Evolutionary conservation across 2,113 vertebrate genomes (phyloP).

Genomic region (Cichladusa arquata): DNA sequence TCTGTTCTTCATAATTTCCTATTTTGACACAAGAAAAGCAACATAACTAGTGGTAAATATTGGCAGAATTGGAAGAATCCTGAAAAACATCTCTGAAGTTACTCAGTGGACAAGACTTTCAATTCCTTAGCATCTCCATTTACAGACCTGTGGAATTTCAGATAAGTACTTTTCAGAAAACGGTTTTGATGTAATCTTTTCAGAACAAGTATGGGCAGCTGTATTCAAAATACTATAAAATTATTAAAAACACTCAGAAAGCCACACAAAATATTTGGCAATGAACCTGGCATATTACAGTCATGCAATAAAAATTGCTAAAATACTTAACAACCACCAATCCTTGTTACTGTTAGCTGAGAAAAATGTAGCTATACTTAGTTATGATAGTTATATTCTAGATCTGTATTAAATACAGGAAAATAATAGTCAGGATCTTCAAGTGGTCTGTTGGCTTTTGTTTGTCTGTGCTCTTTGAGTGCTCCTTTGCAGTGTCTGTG

Average conservation of each 20-base stretch:
- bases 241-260: background rate
- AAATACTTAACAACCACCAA: background rate
- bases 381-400: background rate
- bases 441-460: background rate
- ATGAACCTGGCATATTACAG: background rate
- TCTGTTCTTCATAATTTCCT: background rate
- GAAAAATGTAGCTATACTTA: background rate
- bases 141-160: background rate
- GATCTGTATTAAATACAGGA: background rate
- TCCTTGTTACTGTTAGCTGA: background rate
- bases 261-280: background rate
- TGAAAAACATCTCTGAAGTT: background rate
- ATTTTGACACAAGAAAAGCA: background rate
- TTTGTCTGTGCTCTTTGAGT: background rate
- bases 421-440: background rate
- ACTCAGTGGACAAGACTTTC: background rate
- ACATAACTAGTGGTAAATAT: background rate
- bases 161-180: background rate
- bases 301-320: background rate
- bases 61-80: background rate
- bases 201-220: background rate
- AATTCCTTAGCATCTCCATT: background rate
- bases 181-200: accelerated
- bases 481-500: background rate
- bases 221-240: background rate